Conservation (phyloP, 2,797 vertebrate genomes). For the Percopsis omiscomaycus region DNA sequence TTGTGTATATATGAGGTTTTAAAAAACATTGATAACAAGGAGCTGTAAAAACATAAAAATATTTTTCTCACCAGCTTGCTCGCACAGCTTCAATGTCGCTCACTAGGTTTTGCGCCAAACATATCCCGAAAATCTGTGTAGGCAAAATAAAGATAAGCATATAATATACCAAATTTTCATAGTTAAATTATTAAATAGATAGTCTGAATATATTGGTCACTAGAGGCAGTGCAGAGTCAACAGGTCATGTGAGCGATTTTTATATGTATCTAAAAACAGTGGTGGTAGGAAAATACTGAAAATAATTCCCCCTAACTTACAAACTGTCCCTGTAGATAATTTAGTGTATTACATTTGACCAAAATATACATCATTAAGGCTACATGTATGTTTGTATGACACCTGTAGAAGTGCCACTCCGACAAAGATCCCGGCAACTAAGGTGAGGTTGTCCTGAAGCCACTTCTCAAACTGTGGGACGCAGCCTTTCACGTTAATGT, state of each 20-base stretch:
- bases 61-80: slow-evolving; percentile 87
- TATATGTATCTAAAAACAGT: background rate
- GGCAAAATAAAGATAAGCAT: slow-evolving; percentile 19
- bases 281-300: background rate
- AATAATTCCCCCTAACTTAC: too few relatives aligned
- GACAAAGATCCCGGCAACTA: slow-evolving; percentile 96
- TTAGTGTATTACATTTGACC: too few relatives aligned
- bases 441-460: slow-evolving; percentile 95
- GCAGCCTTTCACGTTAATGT: slow-evolving; percentile 96
- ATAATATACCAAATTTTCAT: background rate
- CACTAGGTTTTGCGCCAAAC: slow-evolving; percentile 95
- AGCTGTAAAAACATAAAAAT: background rate
- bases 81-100: slow-evolving; percentile 96
- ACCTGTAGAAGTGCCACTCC: slow-evolving; percentile 95
- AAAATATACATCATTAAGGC: too few relatives aligned
- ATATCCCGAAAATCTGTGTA: slow-evolving; percentile 94
- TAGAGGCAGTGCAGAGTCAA: too few relatives aligned
- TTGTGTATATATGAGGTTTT: background rate
- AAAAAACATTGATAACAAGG: background rate
- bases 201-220: background rate
- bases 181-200: background rate
- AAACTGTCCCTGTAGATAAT: too few relatives aligned
- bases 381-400: background rate
- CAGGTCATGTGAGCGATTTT: too few relatives aligned
- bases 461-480: slow-evolving; percentile 98